A percentile compares a stretch with the other conserved stretches of the same genome.
Conservation (phyloP, 1,140 invertebrate genomes). For the Drosophila ambigua region DNA sequence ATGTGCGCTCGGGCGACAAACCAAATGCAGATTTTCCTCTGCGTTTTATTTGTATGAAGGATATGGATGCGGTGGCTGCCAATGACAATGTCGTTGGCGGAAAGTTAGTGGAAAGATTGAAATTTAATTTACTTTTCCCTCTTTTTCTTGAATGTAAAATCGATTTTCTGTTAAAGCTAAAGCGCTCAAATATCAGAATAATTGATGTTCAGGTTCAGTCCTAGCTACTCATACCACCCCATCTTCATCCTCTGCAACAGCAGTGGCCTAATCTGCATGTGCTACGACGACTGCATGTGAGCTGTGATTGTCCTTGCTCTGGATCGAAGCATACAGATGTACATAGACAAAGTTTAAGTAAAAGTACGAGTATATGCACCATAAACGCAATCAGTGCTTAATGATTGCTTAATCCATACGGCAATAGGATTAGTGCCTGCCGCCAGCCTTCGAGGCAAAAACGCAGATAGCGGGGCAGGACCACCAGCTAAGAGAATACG, state of each 20-base stretch:
- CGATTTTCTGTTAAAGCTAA: constrained; percentile 47
- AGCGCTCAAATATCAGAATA: constrained; percentile 27
- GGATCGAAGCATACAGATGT: constrained; percentile 20
- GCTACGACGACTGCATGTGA: constrained; percentile 19
- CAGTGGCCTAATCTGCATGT: constrained; percentile 63
- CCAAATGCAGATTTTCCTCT: constrained; percentile 67
- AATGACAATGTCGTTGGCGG: not conserved
- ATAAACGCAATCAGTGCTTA: constrained; percentile 78
- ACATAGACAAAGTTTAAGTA: not conserved
- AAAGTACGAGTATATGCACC: constrained; percentile 18
- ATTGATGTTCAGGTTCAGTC: constrained; percentile 28
- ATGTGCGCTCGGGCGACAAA: constrained; percentile 57
- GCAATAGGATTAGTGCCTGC: constrained; percentile 73
- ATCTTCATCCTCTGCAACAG: not conserved
- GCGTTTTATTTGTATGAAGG: constrained; percentile 62
- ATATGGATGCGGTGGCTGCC: constrained; percentile 3
- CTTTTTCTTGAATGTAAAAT: constrained; percentile 38
- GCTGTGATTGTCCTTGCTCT: constrained; percentile 23
- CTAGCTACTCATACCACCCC: not conserved
- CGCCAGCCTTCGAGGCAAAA: constrained; percentile 43
- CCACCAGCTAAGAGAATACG: not conserved
- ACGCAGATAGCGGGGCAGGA: constrained; percentile 7
- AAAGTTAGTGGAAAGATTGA: constrained; percentile 19
- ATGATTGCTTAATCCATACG: constrained; percentile 72
- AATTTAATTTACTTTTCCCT: constrained; percentile 41